Conservation (phyloP, 1,140 invertebrate genomes). For the Ectropis grisescens region DNA sequence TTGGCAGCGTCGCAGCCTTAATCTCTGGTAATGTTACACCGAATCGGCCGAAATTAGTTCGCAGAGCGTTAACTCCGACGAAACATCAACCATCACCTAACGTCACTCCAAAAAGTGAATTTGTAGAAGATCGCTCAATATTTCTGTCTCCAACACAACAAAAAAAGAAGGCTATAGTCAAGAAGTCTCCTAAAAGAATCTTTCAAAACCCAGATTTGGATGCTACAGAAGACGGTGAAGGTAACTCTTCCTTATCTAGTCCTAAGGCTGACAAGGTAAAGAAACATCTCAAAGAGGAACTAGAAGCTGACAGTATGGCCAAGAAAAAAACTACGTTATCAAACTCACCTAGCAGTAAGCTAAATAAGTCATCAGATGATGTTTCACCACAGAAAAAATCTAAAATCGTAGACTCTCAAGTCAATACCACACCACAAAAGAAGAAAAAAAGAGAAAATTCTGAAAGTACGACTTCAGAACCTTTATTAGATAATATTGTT, state of each 20-base stretch:
- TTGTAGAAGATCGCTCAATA: constrained; percentile 46
- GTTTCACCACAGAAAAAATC: background rate
- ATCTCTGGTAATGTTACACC: constrained; percentile 57
- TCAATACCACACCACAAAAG: constrained; percentile 17
- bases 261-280: constrained; percentile 55
- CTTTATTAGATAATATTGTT: no score
- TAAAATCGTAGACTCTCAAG: constrained; percentile 1
- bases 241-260: constrained; percentile 18
- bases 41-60: constrained; percentile 41
- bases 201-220: constrained; percentile 51
- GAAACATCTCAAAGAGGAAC: constrained; percentile 46
- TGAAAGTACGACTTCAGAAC: no score
- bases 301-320: constrained; percentile 19
- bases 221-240: constrained; percentile 22
- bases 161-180: constrained; percentile 57
- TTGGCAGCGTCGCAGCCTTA: constrained; percentile 51
- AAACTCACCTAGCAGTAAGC: constrained; percentile 26
- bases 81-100: constrained; percentile 60
- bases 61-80: constrained; percentile 42
- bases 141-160: constrained; percentile 51
- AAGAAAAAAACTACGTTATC: constrained; percentile 10
- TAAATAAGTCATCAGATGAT: background rate
- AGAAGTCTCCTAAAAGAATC: constrained; percentile 62
- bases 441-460: constrained; percentile 18
- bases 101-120: constrained; percentile 56